These are phyloP conservation scores for Boleophthalmus pectinirostris DNA, from an alignment of 2,113 vertebrate species.

Conservation along the genomic window DNA sequence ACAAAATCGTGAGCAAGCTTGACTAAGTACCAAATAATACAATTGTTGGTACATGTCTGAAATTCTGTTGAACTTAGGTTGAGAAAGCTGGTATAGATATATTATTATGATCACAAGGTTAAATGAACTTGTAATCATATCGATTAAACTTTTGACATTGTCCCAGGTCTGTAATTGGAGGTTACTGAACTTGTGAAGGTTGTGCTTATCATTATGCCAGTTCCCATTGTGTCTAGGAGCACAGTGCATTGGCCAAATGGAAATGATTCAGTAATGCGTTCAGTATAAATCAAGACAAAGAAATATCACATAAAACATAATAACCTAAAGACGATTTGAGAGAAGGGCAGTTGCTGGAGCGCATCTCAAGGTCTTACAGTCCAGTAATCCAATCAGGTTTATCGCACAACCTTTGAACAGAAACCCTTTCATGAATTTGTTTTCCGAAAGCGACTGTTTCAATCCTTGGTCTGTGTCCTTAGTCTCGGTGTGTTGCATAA, in stretches of 20 bases:
- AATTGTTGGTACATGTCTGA: too few relatives aligned
- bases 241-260: neutral
- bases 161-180: neutral
- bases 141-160: neutral
- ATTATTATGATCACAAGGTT: neutral
- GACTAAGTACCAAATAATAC: too few relatives aligned
- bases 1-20: too few relatives aligned
- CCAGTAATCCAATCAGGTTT: constrained; percentile 12
- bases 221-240: neutral
- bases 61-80: too few relatives aligned
- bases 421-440: constrained; percentile 2
- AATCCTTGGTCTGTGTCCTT: neutral
- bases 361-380: constrained; percentile 9
- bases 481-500: neutral
- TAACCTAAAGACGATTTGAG: constrained; percentile 12
- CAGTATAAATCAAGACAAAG: constrained; percentile 4
- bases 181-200: neutral
- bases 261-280: constrained; percentile 5
- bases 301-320: constrained; percentile 7
- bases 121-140: neutral
- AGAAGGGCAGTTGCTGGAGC: constrained; percentile 5
- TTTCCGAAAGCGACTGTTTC: constrained; percentile 8
- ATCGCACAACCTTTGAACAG: constrained; percentile 10
- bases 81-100: neutral
- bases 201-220: neutral